Percentiles rank a stretch among this genome's conserved stretches.
These are phyloP conservation scores for Stenolophus ochropezus DNA, from an alignment of 2,888 invertebrate species.

Conservation along the genomic window DNA sequence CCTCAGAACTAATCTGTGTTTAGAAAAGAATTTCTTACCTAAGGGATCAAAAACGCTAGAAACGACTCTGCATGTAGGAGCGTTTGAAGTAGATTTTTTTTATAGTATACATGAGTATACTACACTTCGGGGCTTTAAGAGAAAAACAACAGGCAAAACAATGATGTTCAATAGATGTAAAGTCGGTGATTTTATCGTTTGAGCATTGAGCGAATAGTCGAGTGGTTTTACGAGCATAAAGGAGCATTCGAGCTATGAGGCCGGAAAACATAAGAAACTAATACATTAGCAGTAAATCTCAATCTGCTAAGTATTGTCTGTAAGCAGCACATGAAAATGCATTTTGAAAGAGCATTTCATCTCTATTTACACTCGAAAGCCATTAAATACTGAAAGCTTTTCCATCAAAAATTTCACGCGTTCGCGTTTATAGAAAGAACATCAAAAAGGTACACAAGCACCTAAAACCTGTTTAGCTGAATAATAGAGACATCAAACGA, in stretches of 20 bases:
- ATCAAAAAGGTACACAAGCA: conserved; percentile 59
- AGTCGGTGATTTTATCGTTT: conserved; percentile 3
- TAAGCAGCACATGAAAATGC: conserved; percentile 35
- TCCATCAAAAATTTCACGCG: conserved; percentile 57
- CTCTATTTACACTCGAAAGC: conserved; percentile 54
- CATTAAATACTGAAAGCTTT: conserved; percentile 54
- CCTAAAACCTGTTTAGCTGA: conserved; percentile 57
- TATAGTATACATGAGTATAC: background rate
- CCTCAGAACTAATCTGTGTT: too few species aligned
- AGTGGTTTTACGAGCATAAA: conserved; percentile 7
- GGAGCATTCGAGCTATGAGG: background rate
- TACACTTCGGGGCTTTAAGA: background rate
- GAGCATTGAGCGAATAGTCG: background rate
- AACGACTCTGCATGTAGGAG: too few species aligned
- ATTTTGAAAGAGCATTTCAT: conserved; percentile 33
- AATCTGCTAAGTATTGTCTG: conserved; percentile 34
- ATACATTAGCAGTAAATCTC: conserved; percentile 40
- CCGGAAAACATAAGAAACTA: conserved; percentile 4
- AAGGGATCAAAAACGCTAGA: too few species aligned
- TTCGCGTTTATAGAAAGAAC: conserved; percentile 55
- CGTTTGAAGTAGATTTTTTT: too few species aligned
- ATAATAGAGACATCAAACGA: conserved; percentile 59
- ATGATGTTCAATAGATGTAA: background rate
- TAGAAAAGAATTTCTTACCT: too few species aligned
- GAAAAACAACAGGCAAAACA: background rate